Evolutionary conservation across 1,140 invertebrate genomes (phyloP).

Genomic region (Uloborus diversus): DNA sequence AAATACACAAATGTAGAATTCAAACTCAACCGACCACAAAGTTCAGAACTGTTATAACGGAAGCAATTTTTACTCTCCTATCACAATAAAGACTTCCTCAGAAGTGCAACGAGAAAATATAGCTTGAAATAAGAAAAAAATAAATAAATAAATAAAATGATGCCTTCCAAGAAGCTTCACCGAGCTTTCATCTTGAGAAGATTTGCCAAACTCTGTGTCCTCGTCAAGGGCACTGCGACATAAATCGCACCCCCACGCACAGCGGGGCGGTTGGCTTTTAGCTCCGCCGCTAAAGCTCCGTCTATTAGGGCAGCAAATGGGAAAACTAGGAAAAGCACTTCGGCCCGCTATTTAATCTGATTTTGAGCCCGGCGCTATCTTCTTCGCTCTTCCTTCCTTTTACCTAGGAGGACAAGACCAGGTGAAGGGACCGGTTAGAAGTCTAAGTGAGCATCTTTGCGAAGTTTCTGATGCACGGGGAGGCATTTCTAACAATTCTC

Average conservation of each 20-base stretch:
- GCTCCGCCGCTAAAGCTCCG: conserved; percentile 16
- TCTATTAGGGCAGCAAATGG: conserved; percentile 53
- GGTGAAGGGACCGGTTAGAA: background rate
- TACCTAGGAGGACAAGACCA: background rate
- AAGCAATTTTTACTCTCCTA: too few relatives aligned
- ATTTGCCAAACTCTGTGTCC: conserved; percentile 16
- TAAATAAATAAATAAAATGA: too few relatives aligned
- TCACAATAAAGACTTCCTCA: too few relatives aligned
- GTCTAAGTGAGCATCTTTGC: too few relatives aligned
- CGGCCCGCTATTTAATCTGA: conserved; percentile 54
- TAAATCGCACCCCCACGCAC: conserved; percentile 17
- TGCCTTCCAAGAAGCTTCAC: too few relatives aligned
- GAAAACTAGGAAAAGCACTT: conserved; percentile 54
- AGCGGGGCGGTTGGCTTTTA: conserved; percentile 16
- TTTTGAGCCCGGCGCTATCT: conserved; percentile 19
- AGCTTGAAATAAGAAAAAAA: too few relatives aligned
- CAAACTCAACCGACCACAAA: too few relatives aligned
- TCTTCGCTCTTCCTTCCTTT: conserved; percentile 8
- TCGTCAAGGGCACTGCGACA: conserved; percentile 3
- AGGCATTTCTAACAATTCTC: too few relatives aligned
- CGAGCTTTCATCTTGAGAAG: background rate
- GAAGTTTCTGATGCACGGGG: too few relatives aligned
- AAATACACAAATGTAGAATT: too few relatives aligned
- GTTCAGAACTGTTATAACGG: too few relatives aligned
- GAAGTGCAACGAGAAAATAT: too few relatives aligned